A percentile compares a stretch with the other conserved stretches of the same genome.
These are phyloP conservation scores for Aurelia aurita DNA, from an alignment of 30 jellyfish, hydroid and myxozoan species.

Conservation along the genomic window DNA sequence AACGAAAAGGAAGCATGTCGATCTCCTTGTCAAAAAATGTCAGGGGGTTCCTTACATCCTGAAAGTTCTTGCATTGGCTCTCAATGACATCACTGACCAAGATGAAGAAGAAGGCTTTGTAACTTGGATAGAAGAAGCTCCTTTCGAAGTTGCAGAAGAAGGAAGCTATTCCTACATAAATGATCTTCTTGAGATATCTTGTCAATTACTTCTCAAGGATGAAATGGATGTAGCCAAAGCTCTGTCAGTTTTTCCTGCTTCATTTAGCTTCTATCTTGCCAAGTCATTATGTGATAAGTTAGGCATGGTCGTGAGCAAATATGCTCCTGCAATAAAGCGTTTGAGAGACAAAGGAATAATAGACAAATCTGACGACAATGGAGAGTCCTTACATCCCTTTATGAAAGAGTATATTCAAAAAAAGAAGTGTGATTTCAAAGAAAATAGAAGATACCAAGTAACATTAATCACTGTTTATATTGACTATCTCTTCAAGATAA, in stretches of 20 bases:
- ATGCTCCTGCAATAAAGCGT: neutral
- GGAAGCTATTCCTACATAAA: neutral
- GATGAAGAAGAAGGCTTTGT: neutral
- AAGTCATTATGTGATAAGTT: neutral
- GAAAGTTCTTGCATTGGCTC: neutral
- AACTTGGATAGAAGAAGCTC: neutral
- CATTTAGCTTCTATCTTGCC: neutral
- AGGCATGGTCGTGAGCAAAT: neutral
- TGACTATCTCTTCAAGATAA: constrained; percentile 1
- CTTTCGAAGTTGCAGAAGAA: neutral
- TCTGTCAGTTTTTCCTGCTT: neutral
- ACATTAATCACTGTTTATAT: neutral
- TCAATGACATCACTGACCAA: neutral
- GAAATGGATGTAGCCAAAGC: neutral
- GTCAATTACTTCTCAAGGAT: neutral
- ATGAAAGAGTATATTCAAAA: neutral
- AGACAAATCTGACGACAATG: neutral
- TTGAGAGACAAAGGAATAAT: neutral
- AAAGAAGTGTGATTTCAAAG: neutral
- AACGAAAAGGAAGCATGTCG: neutral
- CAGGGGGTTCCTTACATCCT: neutral
- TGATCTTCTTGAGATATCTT: neutral
- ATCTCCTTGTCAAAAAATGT: neutral
- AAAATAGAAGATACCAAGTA: neutral
- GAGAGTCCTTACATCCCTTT: neutral